Base-by-base conservation (phyloP, 2,797 vertebrate species). In the Chromobotia macracanthus region DNA sequence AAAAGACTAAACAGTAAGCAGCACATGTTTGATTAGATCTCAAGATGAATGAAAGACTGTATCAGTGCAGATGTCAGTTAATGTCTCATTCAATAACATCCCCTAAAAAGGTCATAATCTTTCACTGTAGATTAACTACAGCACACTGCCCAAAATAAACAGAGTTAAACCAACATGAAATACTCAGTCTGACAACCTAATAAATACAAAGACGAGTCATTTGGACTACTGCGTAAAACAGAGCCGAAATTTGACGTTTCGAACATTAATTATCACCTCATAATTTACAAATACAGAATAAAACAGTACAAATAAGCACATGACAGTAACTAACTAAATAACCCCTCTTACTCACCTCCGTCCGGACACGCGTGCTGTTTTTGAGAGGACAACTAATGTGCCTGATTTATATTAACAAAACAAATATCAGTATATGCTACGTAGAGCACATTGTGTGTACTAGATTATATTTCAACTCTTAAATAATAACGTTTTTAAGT, bases 301-400 rank as follows among this genome's bases (percentile, higher is more conserved):
- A 11, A 41, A 84, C 8, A 7, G 60, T 28, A 11, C 16, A 41
- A 82, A 72, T 3, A 12, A 35, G 6, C 4, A 15, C 65, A 23
- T 50, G 48, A 60, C 21, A 23, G 23, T 2, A 28, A 46, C 25
- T 7, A 5, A 41, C 56, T 6, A 7, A 41, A 63, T 11, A 63
- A 63, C 5, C 56, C 71, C 38, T 16, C n/a, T 65, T 38, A 90
- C 92, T 93, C 87, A 93, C 92, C 92, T 89, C 77, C 86, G 79
- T 75, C 72, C 18, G 41, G 3, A 68, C 13, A 41, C 60, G 83
- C 38, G 72, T 7, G 35, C 11, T 44, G 70, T 25, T 38, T 11
- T 16, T 72, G 7, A 12, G 53, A 77, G 0, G 0, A 9, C 50
- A 18, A 2, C 3, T 3, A 2, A 9, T 61, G 70, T 61, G 90